Percentiles rank a stretch among this genome's conserved stretches.
phyloP scores from a whole-genome alignment of 1,140 invertebrate species.

The Cydia pomonella region DNA sequence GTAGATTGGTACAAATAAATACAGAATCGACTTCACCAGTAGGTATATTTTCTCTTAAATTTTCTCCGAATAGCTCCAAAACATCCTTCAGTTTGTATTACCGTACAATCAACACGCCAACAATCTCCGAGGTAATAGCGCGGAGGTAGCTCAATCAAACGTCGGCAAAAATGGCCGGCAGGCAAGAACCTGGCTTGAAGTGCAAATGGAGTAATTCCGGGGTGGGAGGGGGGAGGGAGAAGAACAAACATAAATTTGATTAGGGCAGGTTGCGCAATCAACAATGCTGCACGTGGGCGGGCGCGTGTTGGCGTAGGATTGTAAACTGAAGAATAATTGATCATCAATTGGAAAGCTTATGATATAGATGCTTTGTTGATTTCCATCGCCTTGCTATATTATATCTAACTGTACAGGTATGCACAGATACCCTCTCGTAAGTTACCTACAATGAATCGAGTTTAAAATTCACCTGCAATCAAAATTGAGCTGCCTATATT shows the following conservation, averaged over 20 bases:
- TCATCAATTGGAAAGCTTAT: not conserved
- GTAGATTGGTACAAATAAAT: too few relatives aligned
- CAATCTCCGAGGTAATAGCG: constrained; percentile 18
- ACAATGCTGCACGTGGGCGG: constrained; percentile 22
- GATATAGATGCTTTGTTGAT: not conserved
- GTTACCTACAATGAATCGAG: not conserved
- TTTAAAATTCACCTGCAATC: not conserved
- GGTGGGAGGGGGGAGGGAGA: not conserved
- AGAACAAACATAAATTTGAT: constrained; percentile 37
- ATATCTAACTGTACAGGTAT: not conserved
- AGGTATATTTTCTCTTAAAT: not conserved
- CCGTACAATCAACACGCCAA: not conserved
- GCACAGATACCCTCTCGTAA: not conserved
- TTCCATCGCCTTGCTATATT: not conserved
- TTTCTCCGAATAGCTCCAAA: not conserved
- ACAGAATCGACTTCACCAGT: not conserved
- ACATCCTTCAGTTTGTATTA: constrained; percentile 14
- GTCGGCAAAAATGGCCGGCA: constrained; percentile 33
- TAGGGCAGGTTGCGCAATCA: constrained; percentile 35
- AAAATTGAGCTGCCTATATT: too few relatives aligned
- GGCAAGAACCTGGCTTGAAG: constrained; percentile 35
- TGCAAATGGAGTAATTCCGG: constrained; percentile 36
- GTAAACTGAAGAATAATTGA: not conserved
- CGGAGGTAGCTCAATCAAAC: constrained; percentile 18
- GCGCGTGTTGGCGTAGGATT: not conserved